A percentile compares a stretch with the other conserved stretches of the same genome.
Evolutionary conservation across 92 coral and sea anemone genomes (phyloP).

Genomic region (Isaurus tuberculatus): DNA sequence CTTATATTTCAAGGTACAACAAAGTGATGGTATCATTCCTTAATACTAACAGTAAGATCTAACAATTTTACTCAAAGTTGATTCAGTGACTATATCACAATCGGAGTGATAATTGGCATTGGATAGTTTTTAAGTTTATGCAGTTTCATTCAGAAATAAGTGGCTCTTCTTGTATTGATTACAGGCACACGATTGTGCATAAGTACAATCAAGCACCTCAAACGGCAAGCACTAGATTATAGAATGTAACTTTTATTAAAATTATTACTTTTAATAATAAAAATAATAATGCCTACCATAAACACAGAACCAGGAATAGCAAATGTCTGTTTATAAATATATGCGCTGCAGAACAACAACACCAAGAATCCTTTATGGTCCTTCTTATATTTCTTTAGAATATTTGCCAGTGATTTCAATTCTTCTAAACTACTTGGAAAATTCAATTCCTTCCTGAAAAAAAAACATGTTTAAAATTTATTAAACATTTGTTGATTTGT

Average conservation of each 20-base stretch:
- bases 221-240: background rate
- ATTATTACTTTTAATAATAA: background rate
- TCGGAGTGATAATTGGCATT: too few species aligned
- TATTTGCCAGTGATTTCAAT: conserved; percentile 75
- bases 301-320: conserved; percentile 99
- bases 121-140: too few species aligned
- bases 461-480: background rate
- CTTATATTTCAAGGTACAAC: too few species aligned
- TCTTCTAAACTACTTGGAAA: conserved; percentile 92
- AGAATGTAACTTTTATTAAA: background rate
- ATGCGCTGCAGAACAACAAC: conserved; percentile 92
- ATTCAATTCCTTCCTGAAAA: conserved; percentile 61
- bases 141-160: too few species aligned
- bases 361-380: conserved; percentile 81
- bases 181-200: conserved; percentile 1
- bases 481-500: background rate
- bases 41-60: too few species aligned
- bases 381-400: conserved; percentile 77
- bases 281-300: conserved; percentile 69
- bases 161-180: too few species aligned
- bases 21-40: too few species aligned
- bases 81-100: too few species aligned
- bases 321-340: conserved; percentile 95
- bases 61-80: too few species aligned
- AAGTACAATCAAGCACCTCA: too few species aligned